A percentile compares a stretch with the other conserved stretches of the same genome.
Evolutionary conservation across 2,797 vertebrate species (phyloP).

Genomic region (Helarctos malayanus): DNA sequence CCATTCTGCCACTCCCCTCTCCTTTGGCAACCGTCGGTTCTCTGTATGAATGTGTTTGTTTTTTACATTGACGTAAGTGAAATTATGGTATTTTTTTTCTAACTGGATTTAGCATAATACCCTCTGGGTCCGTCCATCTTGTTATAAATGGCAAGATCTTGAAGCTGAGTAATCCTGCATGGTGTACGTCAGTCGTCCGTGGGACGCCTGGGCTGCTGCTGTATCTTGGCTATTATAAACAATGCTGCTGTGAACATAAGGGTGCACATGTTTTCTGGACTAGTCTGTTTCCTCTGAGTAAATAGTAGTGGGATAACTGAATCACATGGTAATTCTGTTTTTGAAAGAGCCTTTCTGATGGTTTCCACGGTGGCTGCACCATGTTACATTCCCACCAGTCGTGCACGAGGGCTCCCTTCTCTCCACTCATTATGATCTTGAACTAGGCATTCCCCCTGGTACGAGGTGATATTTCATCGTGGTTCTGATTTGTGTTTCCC

Average conservation of each 20-base stretch:
- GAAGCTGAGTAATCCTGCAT: background rate
- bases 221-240: background rate
- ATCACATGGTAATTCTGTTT: background rate
- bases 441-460: fast-evolving
- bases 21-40: background rate
- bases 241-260: background rate
- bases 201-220: background rate
- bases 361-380: background rate
- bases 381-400: background rate
- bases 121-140: background rate
- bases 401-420: background rate
- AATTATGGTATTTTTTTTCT: background rate
- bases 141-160: too few relatives aligned
- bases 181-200: fast-evolving
- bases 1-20: background rate
- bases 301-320: background rate
- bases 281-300: background rate
- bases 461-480: background rate
- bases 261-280: background rate
- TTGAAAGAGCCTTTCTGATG: background rate
- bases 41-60: too few relatives aligned
- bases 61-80: background rate
- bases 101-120: background rate
- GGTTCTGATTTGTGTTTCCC: background rate
- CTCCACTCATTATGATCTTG: background rate